These are phyloP conservation scores for Caenorhabditis briggsae DNA, from an alignment of 1,140 invertebrate genomes.

Conservation along the genomic window DNA sequence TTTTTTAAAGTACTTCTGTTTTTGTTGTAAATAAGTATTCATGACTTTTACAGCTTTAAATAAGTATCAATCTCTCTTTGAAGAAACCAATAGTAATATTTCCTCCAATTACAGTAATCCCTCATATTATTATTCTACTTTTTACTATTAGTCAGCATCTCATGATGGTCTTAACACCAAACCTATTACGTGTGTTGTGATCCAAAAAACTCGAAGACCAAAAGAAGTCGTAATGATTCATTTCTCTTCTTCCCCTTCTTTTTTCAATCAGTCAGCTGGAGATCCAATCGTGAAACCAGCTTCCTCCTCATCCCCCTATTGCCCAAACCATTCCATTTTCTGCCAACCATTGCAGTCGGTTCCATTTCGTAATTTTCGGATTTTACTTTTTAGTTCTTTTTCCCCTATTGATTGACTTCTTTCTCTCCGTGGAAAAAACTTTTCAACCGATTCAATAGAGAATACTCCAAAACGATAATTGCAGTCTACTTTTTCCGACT, in stretches of 20 bases:
- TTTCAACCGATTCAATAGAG: background rate
- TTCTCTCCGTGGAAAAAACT: background rate
- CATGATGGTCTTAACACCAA: background rate
- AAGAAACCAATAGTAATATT: too few relatives aligned
- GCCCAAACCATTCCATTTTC: background rate
- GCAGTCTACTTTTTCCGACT: constrained; percentile 5
- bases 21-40: too few relatives aligned
- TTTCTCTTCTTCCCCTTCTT: background rate
- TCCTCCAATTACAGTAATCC: too few relatives aligned
- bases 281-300: constrained; percentile 9
- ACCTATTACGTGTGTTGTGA: constrained; percentile 2
- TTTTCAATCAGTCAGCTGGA: constrained; percentile 37
- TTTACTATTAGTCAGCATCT: too few relatives aligned
- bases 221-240: constrained; percentile 37
- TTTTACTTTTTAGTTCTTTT: background rate
- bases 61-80: too few relatives aligned
- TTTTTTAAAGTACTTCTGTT: too few relatives aligned
- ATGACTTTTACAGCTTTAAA: too few relatives aligned
- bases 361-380: constrained; percentile 14
- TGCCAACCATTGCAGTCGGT: background rate
- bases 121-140: too few relatives aligned
- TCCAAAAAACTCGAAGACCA: background rate
- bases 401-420: constrained; percentile 4
- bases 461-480: constrained; percentile 19
- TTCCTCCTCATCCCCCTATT: background rate